These are phyloP conservation scores for Pantherophis guttatus DNA, from an alignment of 2,113 vertebrate species.

Conservation along the genomic window DNA sequence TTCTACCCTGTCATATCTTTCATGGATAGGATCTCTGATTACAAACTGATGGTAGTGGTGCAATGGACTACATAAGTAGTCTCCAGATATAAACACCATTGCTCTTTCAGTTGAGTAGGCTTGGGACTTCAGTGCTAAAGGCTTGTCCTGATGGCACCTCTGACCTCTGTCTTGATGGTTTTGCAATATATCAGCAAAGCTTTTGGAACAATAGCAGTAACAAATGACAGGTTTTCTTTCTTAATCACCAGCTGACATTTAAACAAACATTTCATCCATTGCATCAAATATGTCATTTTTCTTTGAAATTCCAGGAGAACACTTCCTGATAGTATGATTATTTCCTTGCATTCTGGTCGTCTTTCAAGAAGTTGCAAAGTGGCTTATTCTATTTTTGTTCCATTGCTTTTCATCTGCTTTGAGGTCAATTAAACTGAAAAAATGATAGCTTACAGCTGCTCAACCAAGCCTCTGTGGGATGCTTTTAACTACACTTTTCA, in stretches of 20 bases:
- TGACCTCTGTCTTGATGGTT: neutral
- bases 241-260: neutral
- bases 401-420: neutral
- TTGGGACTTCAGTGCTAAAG: neutral
- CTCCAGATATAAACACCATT: neutral
- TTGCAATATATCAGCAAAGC: neutral
- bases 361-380: neutral
- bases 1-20: neutral
- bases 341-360: neutral
- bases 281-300: neutral
- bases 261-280: neutral
- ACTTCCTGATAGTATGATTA: neutral
- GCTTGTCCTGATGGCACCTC: neutral
- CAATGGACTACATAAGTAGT: neutral
- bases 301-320: neutral
- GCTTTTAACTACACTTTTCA: neutral
- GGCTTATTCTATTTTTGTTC: neutral
- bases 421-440: neutral
- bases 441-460: neutral
- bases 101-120: neutral
- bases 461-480: no score
- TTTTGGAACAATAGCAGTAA: neutral
- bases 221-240: neutral
- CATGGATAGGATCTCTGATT: neutral
- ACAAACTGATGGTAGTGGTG: neutral